Percentiles rank a stretch among this genome's conserved stretches.
Conservation (phyloP, 2,113 vertebrate species). For the Athene cunicularia region DNA sequence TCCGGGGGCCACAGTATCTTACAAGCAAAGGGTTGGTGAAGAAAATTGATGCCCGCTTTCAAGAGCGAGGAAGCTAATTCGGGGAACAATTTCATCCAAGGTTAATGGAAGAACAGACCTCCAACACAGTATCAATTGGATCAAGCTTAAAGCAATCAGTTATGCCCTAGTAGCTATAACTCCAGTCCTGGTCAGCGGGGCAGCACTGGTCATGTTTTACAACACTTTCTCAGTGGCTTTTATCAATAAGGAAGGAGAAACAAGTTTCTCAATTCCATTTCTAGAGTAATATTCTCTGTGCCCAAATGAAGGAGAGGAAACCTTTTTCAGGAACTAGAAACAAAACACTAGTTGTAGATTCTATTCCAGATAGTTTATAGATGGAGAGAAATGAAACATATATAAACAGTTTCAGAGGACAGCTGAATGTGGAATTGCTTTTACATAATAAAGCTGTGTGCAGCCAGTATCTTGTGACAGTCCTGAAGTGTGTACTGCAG, state of each 20-base stretch:
- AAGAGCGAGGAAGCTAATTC: conserved; percentile 43
- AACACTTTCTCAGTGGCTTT: conserved; percentile 42
- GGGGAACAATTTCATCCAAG: conserved; percentile 69
- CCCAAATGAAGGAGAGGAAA: neutral
- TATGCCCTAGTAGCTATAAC: conserved; percentile 63
- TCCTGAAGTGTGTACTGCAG: neutral
- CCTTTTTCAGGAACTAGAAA: neutral
- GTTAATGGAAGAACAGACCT: conserved; percentile 72
- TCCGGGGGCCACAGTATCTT: neutral
- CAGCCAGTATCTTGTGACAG: neutral
- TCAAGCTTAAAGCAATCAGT: conserved; percentile 62
- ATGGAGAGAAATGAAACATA: neutral
- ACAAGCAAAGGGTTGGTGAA: neutral
- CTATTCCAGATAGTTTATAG: conserved; percentile 31
- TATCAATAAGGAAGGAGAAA: conserved; percentile 49
- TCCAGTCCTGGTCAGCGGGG: conserved; percentile 43
- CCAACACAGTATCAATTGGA: conserved; percentile 59
- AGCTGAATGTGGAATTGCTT: neutral
- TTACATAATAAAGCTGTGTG: neutral
- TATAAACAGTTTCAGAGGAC: neutral
- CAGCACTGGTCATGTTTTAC: conserved; percentile 53
- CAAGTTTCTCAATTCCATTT: conserved; percentile 32
- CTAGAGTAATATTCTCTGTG: conserved; percentile 12
- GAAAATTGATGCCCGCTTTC: conserved; percentile 69
- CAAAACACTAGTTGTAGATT: conserved; percentile 12